Conservation (phyloP, 1,140 invertebrate genomes). For the Neodiprion pinetum region DNA sequence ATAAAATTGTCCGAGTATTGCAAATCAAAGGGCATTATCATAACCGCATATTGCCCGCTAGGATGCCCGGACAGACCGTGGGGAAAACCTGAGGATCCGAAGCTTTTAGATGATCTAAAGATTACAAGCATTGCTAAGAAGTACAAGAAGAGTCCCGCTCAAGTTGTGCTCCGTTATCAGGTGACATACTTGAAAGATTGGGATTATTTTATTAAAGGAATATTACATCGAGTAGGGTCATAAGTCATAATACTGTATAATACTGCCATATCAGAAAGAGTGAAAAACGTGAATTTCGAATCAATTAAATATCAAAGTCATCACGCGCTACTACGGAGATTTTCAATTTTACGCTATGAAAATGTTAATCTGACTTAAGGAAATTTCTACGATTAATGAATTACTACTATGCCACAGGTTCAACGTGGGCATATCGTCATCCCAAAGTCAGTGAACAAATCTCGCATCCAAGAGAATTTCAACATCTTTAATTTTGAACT, state of each 20-base stretch:
- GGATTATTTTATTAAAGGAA: too few species aligned
- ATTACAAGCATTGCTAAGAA: slow-evolving; percentile 67
- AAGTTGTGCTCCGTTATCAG: slow-evolving; percentile 62
- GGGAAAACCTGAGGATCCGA: slow-evolving; percentile 72
- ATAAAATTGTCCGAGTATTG: slow-evolving; percentile 73
- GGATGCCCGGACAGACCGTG: slow-evolving; percentile 65
- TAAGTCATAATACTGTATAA: neutral
- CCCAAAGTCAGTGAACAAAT: slow-evolving; percentile 82
- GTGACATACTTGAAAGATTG: slow-evolving; percentile 17
- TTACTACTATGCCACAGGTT: neutral
- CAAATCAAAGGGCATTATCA: slow-evolving; percentile 65
- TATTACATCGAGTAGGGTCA: too few species aligned
- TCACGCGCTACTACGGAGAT: too few species aligned
- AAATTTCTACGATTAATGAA: neutral
- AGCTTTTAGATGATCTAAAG: slow-evolving; percentile 70
- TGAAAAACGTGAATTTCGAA: too few species aligned
- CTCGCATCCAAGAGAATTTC: slow-evolving; percentile 78
- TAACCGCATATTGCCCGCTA: slow-evolving; percentile 80
- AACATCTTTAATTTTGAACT: slow-evolving; percentile 81
- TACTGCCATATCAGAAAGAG: neutral
- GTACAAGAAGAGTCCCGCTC: slow-evolving; percentile 70
- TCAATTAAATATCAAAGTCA: too few species aligned
- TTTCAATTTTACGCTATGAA: too few species aligned
- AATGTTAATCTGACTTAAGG: too few species aligned
- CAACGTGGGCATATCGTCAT: neutral